Evolutionary conservation across 2,113 vertebrate genomes (phyloP), one percentile per base, ranked within the genome.

Genomic region (Trinectes maculatus): DNA sequence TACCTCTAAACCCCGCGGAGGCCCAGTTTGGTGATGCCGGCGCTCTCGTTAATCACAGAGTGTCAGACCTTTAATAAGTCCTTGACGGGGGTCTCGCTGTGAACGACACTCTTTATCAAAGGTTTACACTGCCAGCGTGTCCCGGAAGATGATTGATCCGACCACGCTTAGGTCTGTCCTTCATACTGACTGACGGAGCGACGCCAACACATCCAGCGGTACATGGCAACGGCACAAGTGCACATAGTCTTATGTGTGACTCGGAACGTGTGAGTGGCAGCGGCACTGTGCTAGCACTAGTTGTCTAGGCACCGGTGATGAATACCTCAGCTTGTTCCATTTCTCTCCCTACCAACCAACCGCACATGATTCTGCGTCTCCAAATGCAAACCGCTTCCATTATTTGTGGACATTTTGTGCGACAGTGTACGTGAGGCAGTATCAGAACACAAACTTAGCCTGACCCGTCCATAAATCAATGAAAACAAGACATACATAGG

Each of bases 31-130:
- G 65, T 60, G 34, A 65, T 1, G 34, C 13, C 34, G 9, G 19
- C 31, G n/a, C 58, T 57, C 61, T 77, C 78, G 80, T 92, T 89
- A 90, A 92, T 92, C 88, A 87, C 73, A 55, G 18, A 1, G 65
- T 86, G 84, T 89, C 87, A 83, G 84, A 36, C 65, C 84, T 89
- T 85, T 92, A 91, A 91, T 91, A 91, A 91, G 90, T 89, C 90
- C 91, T 91, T 91, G 91, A 90, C 87, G 68, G 85, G 80, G 86
- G 85, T 86, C 91, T 91, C 42, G 61, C 85, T 19, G 64, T 67
- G 83, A 91, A 87, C 87, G 83, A 90, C 77, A 87, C 85, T 87
- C 88, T 91, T 91, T 90, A 92, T 91, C 91, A 91, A 90, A 92
- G 91, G 75, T 91, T 92, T 89, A 90, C 87, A 74, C 82, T 85